Conservation (phyloP, 2,888 invertebrate genomes). For the Norana najaformis region DNA sequence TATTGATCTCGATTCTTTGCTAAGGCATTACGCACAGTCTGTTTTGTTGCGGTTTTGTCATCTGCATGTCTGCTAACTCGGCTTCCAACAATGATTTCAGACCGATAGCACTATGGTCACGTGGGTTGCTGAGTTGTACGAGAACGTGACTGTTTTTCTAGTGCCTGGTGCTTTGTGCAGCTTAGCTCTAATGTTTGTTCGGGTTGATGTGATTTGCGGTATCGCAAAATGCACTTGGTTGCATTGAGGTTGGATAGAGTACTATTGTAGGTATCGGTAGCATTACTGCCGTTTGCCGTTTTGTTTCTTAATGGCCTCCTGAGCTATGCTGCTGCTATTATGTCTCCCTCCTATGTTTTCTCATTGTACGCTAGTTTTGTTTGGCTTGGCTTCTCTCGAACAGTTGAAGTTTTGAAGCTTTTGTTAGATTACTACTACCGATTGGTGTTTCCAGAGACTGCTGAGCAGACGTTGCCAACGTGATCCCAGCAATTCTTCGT, state of each 20-base stretch:
- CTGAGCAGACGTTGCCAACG: background rate
- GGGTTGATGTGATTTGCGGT: background rate
- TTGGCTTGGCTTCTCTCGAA: slow-evolving; percentile 7
- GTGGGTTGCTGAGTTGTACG: background rate
- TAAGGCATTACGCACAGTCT: background rate
- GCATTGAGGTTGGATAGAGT: background rate
- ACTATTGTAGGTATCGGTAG: slow-evolving; percentile 4
- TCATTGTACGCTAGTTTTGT: slow-evolving; percentile 7
- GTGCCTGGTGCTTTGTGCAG: background rate
- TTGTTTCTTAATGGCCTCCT: background rate
- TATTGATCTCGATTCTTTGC: background rate
- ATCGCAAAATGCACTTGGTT: background rate
- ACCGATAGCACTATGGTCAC: background rate
- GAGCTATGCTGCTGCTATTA: background rate
- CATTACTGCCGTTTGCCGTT: background rate
- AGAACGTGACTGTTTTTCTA: slow-evolving; percentile 2
- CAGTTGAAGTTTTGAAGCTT: background rate
- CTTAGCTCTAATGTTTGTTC: background rate
- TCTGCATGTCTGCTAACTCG: background rate
- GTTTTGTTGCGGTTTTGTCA: background rate
- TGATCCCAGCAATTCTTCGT: background rate
- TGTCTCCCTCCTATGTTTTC: background rate
- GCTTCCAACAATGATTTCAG: background rate
- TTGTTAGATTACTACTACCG: background rate
- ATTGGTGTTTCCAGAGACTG: background rate